Evolutionary conservation across 2,888 invertebrate genomes (phyloP), one percentile per base, ranked within the genome.

Genomic region (Morpho deidamia): DNA sequence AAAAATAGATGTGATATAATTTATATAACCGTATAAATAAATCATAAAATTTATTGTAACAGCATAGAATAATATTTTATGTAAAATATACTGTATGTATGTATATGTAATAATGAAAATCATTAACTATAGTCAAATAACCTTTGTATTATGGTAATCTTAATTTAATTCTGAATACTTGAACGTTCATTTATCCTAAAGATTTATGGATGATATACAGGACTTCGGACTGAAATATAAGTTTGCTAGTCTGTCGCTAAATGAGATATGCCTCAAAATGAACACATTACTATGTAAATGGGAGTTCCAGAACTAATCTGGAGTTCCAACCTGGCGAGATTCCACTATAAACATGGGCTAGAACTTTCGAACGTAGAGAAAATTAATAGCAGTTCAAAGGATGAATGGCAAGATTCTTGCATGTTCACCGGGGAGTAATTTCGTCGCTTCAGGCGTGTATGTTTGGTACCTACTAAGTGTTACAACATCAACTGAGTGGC

Each of bases 241-340:
- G 35, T 40, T 44, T 40, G 23, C 11, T 35, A 44, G 40, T 43
- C 47, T 34, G 37, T n/a, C 12, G 11, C 14, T 46, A 44, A 56
- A 56, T 39, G 53, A 48, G 41, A 45, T 11, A 32, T 37, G 35
- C 34, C 23, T 7, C 44, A 42, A 49, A 51, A 52, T 45, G 44
- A 48, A 35, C 43, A 45, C 39, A 55, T 60, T 60, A 57, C 47
- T 52, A 60, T 57, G 55, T 51, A 60, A 60, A 57, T 57, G 35
- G 48, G 12, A 37, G 53, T 51, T 55, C 37, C 38, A 47, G 48
- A 45, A 48, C 57, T 52, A 44, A 35, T 42, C 35, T 8, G 33
- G 52, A 37, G 23, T 46, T 44, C 33, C 32, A 40, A 43, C 47
- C 39, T 37, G 23, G 37, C n/a, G 44, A 40, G 11, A 11, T 43